Base-by-base conservation (phyloP, 2,113 vertebrate species). In the Equus quagga region DNA sequence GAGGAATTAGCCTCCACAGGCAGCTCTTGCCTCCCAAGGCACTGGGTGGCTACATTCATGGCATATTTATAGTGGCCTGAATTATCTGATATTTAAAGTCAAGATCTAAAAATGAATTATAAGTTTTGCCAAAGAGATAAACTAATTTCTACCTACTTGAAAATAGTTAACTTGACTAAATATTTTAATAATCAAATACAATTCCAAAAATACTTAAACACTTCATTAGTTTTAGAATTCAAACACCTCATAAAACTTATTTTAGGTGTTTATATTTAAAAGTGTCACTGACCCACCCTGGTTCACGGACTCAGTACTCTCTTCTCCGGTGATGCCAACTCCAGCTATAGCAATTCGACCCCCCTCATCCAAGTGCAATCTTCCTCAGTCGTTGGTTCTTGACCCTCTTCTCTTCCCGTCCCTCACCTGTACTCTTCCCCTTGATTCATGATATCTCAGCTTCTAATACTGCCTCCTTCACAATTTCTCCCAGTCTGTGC, bases 81-180 rank as follows among this genome's bases (percentile, higher is more conserved):
- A 60, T 75, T 36, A 80, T 41, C 5, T 92, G 64, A 58, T 33
- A n/a, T 67, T 89, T 88, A 64, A 72, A 91, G 33, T 86, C 64
- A 58, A 78, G 75, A 69, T 33, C 78, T 85, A 81, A 82, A 96
- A 78, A 33, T 19, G 33, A 93, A 41, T 65, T 7, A 8, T 6
- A 33, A 49, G 49, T 49, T 78, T n/a, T 10, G 1, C 44, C 65
- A 83, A 19, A 70, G 3, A 33, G 36, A 26, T 2, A 44, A 46
- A 78, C 79, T 92, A 44, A 83, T 89, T 94, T 94, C 90, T 65
- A 84, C 78, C 60, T 62, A 58, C 36, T 69, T 90, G n/a, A 92
- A 97, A 96, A 95, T 15, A 49, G 82, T 81, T 65, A 56, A 64
- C n/a, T 54, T 44, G 62, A 51, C 84, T 69, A 67, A 95, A 95